phyloP scores from a whole-genome alignment of 1,140 invertebrate species.

The Leucophenga varia region DNA sequence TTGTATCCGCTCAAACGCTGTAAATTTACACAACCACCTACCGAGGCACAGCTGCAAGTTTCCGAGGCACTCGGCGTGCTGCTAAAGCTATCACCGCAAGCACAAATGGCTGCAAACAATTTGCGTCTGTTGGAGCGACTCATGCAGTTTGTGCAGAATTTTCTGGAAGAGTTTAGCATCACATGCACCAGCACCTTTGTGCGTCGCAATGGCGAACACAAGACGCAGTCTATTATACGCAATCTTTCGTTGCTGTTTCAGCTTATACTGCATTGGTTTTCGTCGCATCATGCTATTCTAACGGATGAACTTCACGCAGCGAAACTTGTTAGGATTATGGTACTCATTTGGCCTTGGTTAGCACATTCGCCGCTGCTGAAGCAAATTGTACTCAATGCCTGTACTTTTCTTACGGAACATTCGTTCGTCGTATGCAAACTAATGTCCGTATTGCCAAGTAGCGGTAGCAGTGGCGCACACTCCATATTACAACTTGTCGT shows the following conservation, averaged over 20 bases:
- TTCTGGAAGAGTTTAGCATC: constrained; percentile 26
- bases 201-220: constrained; percentile 42
- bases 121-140: constrained; percentile 25
- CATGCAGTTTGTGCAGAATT: constrained; percentile 21
- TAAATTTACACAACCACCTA: constrained; percentile 25
- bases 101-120: constrained; percentile 14
- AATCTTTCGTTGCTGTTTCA: constrained; percentile 36
- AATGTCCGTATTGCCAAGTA: constrained; percentile 14
- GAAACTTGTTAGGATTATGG: constrained; percentile 14
- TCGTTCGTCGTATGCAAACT: constrained; percentile 44
- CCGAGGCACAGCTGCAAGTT: constrained; percentile 20
- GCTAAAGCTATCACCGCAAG: constrained; percentile 23
- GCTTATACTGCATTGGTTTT: constrained; percentile 37
- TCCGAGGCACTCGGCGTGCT: constrained; percentile 33
- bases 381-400: constrained; percentile 23
- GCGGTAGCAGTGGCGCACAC: constrained; percentile 20
- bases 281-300: constrained; percentile 18
- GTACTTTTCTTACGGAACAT: constrained; percentile 35
- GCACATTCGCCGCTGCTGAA: constrained; percentile 35
- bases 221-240: constrained; percentile 26
- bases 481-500: constrained; percentile 39
- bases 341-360: constrained; percentile 44
- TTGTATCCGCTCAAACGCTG: constrained; percentile 18
- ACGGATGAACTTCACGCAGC: constrained; percentile 18
- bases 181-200: constrained; percentile 34